A percentile compares a stretch with the other conserved stretches of the same genome.
Conservation (phyloP, 2,113 vertebrate genomes). For the Orthonyx spaldingii region DNA sequence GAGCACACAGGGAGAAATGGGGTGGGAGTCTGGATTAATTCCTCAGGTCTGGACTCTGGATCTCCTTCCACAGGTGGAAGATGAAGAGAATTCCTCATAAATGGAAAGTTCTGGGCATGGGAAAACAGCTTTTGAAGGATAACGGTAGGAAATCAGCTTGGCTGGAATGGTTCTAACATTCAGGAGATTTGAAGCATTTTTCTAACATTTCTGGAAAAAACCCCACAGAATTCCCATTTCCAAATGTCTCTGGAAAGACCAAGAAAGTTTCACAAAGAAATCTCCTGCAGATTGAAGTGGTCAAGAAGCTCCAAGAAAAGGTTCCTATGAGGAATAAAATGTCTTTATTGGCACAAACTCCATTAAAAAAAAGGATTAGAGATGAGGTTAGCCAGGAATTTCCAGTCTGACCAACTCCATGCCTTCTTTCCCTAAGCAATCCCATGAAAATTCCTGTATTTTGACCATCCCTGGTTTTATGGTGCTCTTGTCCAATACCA, state of each 20-base stretch:
- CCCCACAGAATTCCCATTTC: neutral
- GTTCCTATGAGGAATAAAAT: neutral
- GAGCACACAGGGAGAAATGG: neutral
- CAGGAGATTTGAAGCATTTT: neutral
- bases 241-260: neutral
- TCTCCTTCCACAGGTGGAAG: neutral
- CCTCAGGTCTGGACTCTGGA: neutral
- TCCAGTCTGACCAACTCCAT: neutral
- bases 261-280: neutral
- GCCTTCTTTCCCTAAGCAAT: neutral
- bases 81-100: neutral
- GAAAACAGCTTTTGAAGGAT: rapidly evolving
- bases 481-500: neutral
- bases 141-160: neutral
- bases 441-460: neutral
- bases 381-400: neutral
- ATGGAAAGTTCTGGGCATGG: neutral
- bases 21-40: neutral
- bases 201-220: neutral
- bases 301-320: neutral
- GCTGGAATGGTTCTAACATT: neutral
- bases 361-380: neutral
- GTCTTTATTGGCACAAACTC: neutral
- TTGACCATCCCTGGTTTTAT: neutral
- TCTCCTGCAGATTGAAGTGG: neutral